A percentile compares a stretch with the other conserved stretches of the same genome.
Conservation (phyloP, 2,113 vertebrate genomes). For the Rostratula benghalensis region DNA sequence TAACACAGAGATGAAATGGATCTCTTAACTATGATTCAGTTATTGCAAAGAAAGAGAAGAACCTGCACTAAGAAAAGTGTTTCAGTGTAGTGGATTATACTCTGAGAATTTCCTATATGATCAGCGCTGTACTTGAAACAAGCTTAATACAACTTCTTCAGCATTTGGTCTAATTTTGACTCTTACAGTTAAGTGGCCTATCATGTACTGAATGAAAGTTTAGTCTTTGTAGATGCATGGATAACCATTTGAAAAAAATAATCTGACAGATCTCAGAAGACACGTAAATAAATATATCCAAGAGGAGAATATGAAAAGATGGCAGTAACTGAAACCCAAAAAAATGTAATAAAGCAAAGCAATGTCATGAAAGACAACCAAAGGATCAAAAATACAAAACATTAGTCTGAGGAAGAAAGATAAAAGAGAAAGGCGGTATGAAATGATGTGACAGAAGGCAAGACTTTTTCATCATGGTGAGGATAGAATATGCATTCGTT, state of each 20-base stretch:
- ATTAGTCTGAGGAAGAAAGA: background rate
- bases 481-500: background rate
- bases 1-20: background rate
- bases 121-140: background rate
- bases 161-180: background rate
- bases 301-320: background rate
- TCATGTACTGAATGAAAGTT: background rate
- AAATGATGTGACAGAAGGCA: background rate
- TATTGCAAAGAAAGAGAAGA: background rate
- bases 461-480: background rate
- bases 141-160: background rate
- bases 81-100: conserved; percentile 42
- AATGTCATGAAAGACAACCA: background rate
- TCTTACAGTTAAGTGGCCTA: background rate
- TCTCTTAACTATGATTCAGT: background rate
- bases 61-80: background rate
- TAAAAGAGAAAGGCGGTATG: background rate
- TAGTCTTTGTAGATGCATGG: background rate
- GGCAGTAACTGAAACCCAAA: background rate
- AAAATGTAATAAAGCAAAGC: background rate
- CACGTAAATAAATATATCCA: background rate
- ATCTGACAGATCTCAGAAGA: background rate
- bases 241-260: background rate
- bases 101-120: background rate
- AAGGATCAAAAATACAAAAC: background rate